Evolutionary conservation across 2,888 invertebrate genomes (phyloP).

Genomic region (Griposia aprilina): DNA sequence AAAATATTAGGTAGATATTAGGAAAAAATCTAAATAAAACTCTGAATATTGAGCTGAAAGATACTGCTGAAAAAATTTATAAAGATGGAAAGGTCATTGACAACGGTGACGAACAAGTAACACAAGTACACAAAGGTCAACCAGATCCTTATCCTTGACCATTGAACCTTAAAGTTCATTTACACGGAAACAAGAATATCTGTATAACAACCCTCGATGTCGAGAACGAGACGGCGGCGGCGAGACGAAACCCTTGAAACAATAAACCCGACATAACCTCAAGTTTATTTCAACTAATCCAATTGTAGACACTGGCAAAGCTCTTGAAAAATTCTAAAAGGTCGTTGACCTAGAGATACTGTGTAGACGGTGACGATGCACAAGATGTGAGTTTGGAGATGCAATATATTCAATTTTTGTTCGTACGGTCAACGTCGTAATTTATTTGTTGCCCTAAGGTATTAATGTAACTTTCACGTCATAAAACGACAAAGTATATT

Average conservation of each 20-base stretch:
- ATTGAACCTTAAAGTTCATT: slow-evolving; percentile 49
- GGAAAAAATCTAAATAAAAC: not conserved
- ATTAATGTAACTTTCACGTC: too few species aligned
- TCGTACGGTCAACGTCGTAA: too few species aligned
- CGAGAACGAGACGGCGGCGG: slow-evolving; percentile 33
- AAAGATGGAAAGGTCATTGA: not conserved
- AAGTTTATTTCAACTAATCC: slow-evolving; percentile 59
- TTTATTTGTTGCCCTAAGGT: too few species aligned
- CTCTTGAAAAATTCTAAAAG: slow-evolving; percentile 27
- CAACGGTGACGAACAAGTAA: slow-evolving; percentile 1
- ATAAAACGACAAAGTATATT: too few species aligned
- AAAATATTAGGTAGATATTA: not conserved
- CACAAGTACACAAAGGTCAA: slow-evolving; percentile 20
- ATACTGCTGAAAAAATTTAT: not conserved
- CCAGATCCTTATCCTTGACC: slow-evolving; percentile 34
- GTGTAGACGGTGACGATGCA: not conserved
- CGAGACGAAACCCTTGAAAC: slow-evolving; percentile 54
- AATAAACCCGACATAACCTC: slow-evolving; percentile 49
- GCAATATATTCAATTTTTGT: not conserved
- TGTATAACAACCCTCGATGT: slow-evolving; percentile 34
- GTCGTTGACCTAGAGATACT: slow-evolving; percentile 13
- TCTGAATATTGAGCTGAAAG: not conserved
- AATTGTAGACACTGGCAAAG: slow-evolving; percentile 39
- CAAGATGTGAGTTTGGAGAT: not conserved
- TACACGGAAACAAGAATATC: slow-evolving; percentile 33